Evolutionary conservation across 2,888 invertebrate genomes (phyloP).

Genomic region (Pammene fasciana): DNA sequence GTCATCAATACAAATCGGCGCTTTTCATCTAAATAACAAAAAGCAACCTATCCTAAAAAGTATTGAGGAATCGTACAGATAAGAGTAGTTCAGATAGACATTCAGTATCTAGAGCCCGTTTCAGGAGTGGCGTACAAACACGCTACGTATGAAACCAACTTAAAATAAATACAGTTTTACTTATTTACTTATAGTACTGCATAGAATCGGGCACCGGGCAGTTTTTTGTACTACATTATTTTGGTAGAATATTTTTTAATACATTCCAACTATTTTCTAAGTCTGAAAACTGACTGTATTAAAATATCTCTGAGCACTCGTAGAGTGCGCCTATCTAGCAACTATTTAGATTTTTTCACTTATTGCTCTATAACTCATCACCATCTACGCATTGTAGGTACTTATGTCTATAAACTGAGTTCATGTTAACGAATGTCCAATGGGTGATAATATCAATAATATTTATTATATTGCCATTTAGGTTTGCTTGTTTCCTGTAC

Average conservation of each 20-base stretch:
- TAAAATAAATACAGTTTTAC: too few relatives aligned
- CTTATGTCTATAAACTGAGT: not conserved
- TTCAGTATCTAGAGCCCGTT: not conserved
- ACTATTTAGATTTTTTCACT: not conserved
- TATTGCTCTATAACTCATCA: not conserved
- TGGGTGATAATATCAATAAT: not conserved
- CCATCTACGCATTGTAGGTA: not conserved
- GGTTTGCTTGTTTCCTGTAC: not conserved
- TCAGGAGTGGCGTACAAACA: not conserved
- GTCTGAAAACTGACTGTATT: slow-evolving; percentile 10
- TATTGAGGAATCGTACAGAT: not conserved
- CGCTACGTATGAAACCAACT: not conserved
- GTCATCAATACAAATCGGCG: not conserved
- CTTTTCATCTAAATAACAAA: not conserved
- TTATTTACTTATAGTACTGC: too few relatives aligned
- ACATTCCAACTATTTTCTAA: slow-evolving; percentile 32
- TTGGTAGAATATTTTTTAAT: slow-evolving; percentile 4
- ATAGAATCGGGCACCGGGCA: not conserved
- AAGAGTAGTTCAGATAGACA: not conserved
- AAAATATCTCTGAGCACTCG: not conserved
- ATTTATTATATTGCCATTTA: not conserved
- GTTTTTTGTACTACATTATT: not conserved
- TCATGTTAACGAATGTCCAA: not conserved
- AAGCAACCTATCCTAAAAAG: not conserved
- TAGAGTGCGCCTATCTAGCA: not conserved